phyloP scores from a whole-genome alignment of 2,888 invertebrate genomes.

The Sminthurides aquaticus region DNA sequence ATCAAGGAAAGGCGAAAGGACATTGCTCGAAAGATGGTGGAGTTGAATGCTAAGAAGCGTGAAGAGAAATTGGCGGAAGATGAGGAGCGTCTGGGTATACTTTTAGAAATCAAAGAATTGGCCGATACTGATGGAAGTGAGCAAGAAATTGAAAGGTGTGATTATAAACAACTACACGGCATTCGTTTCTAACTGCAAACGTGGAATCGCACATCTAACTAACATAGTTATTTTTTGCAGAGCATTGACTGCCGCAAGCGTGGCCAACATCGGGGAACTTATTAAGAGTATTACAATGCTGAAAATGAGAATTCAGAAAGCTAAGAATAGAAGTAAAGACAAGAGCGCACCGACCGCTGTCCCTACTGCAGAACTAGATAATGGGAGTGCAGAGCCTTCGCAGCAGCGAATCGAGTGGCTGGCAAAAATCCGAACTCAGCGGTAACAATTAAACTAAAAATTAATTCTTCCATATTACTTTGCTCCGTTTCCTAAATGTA shows the following conservation, averaged over 20 bases:
- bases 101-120: slow-evolving; percentile 67
- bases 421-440: slow-evolving; percentile 53
- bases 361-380: slow-evolving; percentile 43
- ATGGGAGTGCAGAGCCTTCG: slow-evolving; percentile 48
- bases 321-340: slow-evolving; percentile 67
- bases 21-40: slow-evolving; percentile 71
- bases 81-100: slow-evolving; percentile 72
- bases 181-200: not conserved
- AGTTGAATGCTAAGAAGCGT: slow-evolving; percentile 80
- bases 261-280: slow-evolving; percentile 69
- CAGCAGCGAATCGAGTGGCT: slow-evolving; percentile 55
- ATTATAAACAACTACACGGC: too few relatives aligned
- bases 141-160: slow-evolving; percentile 52
- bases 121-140: slow-evolving; percentile 63
- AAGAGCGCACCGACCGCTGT: slow-evolving; percentile 46
- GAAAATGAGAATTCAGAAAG: slow-evolving; percentile 66
- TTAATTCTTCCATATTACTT: not conserved
- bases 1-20: slow-evolving; percentile 81
- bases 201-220: too few relatives aligned
- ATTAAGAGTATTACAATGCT: slow-evolving; percentile 64
- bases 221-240: not conserved
- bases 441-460: slow-evolving; percentile 50
- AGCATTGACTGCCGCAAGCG: slow-evolving; percentile 60
- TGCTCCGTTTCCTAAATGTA: too few relatives aligned
- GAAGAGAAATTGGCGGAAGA: slow-evolving; percentile 76